phyloP scores from a whole-genome alignment of 2,797 vertebrate genomes.

The Lates japonicus region DNA sequence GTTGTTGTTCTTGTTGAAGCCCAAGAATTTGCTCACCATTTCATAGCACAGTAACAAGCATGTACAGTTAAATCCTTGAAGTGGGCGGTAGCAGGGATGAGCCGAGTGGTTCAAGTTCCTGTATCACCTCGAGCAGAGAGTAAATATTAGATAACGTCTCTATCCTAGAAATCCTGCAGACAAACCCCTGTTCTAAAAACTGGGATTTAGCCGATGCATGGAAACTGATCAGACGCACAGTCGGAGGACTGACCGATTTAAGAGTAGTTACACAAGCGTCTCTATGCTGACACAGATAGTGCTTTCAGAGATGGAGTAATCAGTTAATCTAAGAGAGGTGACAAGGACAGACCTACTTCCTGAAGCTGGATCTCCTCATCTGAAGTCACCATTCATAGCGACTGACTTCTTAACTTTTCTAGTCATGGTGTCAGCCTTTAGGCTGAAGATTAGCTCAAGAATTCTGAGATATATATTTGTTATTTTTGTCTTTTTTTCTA shows the following conservation, averaged over 20 bases:
- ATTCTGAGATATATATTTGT: neutral
- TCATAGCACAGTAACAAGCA: neutral
- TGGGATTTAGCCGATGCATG: slow-evolving; percentile 32
- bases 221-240: slow-evolving; percentile 50
- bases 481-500: neutral
- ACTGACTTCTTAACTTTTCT: neutral
- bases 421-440: neutral
- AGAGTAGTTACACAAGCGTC: slow-evolving; percentile 68
- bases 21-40: neutral
- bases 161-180: slow-evolving; percentile 21
- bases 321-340: slow-evolving; percentile 64
- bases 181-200: slow-evolving; percentile 34
- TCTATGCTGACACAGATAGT: slow-evolving; percentile 55
- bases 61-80: slow-evolving; percentile 13
- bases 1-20: slow-evolving; percentile 34
- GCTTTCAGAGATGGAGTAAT: slow-evolving; percentile 48
- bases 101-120: neutral
- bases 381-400: slow-evolving; percentile 18
- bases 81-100: neutral
- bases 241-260: slow-evolving; percentile 58
- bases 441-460: neutral
- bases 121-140: neutral
- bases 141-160: slow-evolving; percentile 7
- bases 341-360: slow-evolving; percentile 47
- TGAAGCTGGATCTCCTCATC: slow-evolving; percentile 47